Base-by-base conservation (phyloP, 2,888 invertebrate species). In the Tipula lateralis region DNA sequence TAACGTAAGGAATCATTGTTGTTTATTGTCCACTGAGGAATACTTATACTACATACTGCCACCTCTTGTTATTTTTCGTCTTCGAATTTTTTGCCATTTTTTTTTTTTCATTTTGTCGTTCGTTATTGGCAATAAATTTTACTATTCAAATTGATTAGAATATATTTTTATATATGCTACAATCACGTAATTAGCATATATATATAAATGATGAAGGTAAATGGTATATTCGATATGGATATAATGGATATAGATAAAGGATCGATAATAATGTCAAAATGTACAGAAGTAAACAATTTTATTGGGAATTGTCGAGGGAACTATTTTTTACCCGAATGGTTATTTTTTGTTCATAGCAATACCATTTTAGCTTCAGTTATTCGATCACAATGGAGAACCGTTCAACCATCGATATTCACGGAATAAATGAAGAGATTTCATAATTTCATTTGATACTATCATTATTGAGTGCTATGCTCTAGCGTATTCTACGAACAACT, bases 1-100 rank as follows among this genome's bases (percentile, higher is more conserved):
- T 66, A 66, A 66, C 66, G 66, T 66, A 66, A 66, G 66, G 66
- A 66, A 66, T 66, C 66, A 66, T 66, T 66, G 66, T 66, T 66
- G 66, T 66, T 66, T 66, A 66, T 66, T 24, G 66, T 66, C 66
- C 66, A 66, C 66, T 66, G 24, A 66, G 66, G 66, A 66, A 66
- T 66, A 66, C 66, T 19, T 24, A n/a, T n/a, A 66, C 66, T 66
- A 66, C 24, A 66, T 66, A 66, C 24, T 66, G 66, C 66, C 24
- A 66, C 66, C 66, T 66, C 66, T 66, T 66, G 24, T 66, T 66
- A 66, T 66, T 66, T 66, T 66, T 66, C 44, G 66, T 66, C 66
- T 66, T 66, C 24, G 66, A 66, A 19, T 24, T 66, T 66, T 66
- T 66, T 66, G 13, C 66, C 3, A 16, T 66, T 1, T 12, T 24